These are phyloP conservation scores for Setophaga coronata DNA, from an alignment of 2,113 vertebrate genomes.

Conservation along the genomic window DNA sequence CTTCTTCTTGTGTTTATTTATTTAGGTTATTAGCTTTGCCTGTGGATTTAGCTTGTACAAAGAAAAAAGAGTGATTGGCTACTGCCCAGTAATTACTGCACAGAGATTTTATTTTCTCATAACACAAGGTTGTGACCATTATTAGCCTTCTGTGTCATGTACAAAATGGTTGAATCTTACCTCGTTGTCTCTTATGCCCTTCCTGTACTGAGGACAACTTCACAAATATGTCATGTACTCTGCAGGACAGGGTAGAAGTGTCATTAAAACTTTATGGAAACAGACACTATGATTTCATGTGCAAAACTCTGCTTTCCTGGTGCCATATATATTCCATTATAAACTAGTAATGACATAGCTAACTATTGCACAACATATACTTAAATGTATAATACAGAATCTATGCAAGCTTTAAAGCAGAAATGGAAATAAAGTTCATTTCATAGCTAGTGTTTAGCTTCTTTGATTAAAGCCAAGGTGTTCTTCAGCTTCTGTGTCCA, in stretches of 20 bases:
- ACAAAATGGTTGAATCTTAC: background rate
- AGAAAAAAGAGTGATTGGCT: background rate
- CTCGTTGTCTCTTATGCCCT: background rate
- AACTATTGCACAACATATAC: background rate
- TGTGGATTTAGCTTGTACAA: background rate
- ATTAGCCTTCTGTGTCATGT: background rate
- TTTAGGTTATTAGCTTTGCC: background rate
- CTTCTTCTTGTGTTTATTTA: background rate
- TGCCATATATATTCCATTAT: background rate
- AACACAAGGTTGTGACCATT: background rate
- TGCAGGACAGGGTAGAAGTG: background rate
- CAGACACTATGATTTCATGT: background rate
- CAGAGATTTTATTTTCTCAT: background rate
- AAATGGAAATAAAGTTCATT: background rate
- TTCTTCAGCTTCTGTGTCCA: background rate
- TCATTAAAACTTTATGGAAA: constrained; percentile 1
- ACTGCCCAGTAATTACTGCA: background rate
- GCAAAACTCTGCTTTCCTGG: background rate
- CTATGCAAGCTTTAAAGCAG: background rate
- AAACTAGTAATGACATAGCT: background rate
- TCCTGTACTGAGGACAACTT: background rate
- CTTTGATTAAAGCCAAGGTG: background rate
- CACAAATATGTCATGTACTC: background rate
- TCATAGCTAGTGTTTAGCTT: background rate
- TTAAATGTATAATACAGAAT: background rate